Conservation (phyloP, 2,888 invertebrate genomes). For the Allacma fusca region DNA sequence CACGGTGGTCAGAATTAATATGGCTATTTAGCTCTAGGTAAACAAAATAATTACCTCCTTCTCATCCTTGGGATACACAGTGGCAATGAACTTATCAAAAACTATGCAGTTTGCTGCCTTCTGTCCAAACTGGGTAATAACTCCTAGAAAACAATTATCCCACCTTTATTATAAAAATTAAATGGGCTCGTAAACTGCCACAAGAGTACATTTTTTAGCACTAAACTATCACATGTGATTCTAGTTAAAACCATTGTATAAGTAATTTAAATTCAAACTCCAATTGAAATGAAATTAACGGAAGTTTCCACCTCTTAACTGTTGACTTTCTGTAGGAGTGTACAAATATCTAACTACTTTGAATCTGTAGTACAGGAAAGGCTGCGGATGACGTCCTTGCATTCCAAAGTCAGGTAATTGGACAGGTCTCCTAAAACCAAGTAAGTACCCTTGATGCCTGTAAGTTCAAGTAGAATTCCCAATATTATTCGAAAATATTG, state of each 20-base stretch:
- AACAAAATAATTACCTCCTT: slow-evolving; percentile 12
- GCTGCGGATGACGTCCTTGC: slow-evolving; percentile 29
- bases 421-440: slow-evolving; percentile 24
- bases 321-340: slow-evolving; percentile 21
- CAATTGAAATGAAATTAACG: not conserved
- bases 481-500: too few species aligned
- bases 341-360: slow-evolving; percentile 33
- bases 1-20: too few species aligned
- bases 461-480: slow-evolving; percentile 16
- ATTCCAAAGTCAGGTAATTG: not conserved
- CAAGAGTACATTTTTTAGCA: too few species aligned
- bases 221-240: too few species aligned
- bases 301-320: slow-evolving; percentile 21
- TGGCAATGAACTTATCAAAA: slow-evolving; percentile 27
- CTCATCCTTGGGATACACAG: slow-evolving; percentile 8
- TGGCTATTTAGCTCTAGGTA: too few species aligned
- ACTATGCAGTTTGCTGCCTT: slow-evolving; percentile 27
- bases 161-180: not conserved
- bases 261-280: not conserved
- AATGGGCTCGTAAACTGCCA: too few species aligned
- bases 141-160: slow-evolving; percentile 19
- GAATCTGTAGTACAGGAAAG: slow-evolving; percentile 32
- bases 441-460: slow-evolving; percentile 28
- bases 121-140: slow-evolving; percentile 2
- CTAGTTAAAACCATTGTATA: too few species aligned